Evolutionary conservation across 2,888 invertebrate species (phyloP).

Genomic region (Lasioglossum pauxillum): DNA sequence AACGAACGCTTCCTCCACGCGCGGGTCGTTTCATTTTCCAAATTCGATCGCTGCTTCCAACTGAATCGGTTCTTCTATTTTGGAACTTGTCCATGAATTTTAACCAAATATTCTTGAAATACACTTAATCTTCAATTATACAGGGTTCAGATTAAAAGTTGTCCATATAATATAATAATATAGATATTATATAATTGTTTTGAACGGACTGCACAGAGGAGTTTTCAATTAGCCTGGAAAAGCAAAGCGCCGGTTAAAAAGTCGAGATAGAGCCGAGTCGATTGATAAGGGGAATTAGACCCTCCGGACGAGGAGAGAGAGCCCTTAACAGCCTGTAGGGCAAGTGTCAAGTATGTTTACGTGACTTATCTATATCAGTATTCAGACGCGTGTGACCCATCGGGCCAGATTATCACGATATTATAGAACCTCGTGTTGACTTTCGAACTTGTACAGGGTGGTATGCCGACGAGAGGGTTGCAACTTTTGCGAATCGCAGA

Average conservation of each 20-base stretch:
- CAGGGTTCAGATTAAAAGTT: too few relatives aligned
- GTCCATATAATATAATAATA: too few relatives aligned
- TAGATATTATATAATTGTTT: background rate
- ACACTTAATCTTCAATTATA: too few relatives aligned
- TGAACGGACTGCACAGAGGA: background rate
- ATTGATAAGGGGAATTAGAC: slow-evolving; percentile 42
- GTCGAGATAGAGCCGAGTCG: background rate
- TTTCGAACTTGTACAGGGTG: slow-evolving; percentile 53
- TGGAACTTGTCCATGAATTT: too few relatives aligned
- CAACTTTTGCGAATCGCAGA: background rate
- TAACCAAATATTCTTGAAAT: too few relatives aligned
- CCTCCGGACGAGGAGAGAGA: slow-evolving; percentile 15
- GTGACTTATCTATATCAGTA: slow-evolving; percentile 62
- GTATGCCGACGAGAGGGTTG: background rate
- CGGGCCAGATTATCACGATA: slow-evolving; percentile 73
- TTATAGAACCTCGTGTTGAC: slow-evolving; percentile 68
- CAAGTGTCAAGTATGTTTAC: slow-evolving; percentile 64
- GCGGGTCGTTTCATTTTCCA: background rate
- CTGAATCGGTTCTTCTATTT: too few relatives aligned
- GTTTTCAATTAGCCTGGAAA: slow-evolving; percentile 36
- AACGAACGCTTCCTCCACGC: background rate
- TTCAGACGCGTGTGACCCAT: slow-evolving; percentile 74
- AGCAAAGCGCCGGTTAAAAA: slow-evolving; percentile 2
- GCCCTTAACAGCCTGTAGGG: slow-evolving; percentile 41
- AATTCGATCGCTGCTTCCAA: background rate